Evolutionary conservation across 2,797 vertebrate genomes (phyloP).

Genomic region (Hydrolagus colliei): DNA sequence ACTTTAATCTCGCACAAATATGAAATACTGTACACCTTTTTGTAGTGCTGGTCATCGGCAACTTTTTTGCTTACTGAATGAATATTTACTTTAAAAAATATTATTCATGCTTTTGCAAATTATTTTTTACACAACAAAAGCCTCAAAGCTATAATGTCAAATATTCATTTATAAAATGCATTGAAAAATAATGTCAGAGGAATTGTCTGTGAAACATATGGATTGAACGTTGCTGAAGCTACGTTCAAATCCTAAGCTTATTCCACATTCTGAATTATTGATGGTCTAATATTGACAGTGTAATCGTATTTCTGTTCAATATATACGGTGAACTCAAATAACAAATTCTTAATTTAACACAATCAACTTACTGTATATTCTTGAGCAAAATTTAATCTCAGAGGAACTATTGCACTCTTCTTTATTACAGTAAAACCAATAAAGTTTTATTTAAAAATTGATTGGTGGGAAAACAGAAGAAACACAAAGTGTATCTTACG

Average conservation of each 20-base stretch:
- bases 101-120: not conserved
- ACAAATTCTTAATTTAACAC: constrained; percentile 26
- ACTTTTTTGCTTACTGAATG: not conserved
- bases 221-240: constrained; percentile 25
- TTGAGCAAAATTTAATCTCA: constrained; percentile 23
- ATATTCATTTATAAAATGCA: constrained; percentile 9
- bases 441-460: constrained; percentile 31
- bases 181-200: constrained; percentile 1
- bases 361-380: constrained; percentile 22
- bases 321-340: constrained; percentile 26
- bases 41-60: not conserved
- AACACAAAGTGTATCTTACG: constrained; percentile 18
- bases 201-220: constrained; percentile 27
- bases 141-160: constrained; percentile 9
- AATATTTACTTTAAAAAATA: not conserved
- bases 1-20: not conserved
- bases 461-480: not conserved
- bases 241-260: constrained; percentile 29
- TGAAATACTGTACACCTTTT: not conserved
- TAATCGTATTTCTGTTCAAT: constrained; percentile 25
- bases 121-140: constrained; percentile 4
- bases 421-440: constrained; percentile 29
- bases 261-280: constrained; percentile 21
- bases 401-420: constrained; percentile 29
- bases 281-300: constrained; percentile 22